These are phyloP conservation scores for Sesamia inferens DNA, from an alignment of 2,888 invertebrate species.

Conservation along the genomic window DNA sequence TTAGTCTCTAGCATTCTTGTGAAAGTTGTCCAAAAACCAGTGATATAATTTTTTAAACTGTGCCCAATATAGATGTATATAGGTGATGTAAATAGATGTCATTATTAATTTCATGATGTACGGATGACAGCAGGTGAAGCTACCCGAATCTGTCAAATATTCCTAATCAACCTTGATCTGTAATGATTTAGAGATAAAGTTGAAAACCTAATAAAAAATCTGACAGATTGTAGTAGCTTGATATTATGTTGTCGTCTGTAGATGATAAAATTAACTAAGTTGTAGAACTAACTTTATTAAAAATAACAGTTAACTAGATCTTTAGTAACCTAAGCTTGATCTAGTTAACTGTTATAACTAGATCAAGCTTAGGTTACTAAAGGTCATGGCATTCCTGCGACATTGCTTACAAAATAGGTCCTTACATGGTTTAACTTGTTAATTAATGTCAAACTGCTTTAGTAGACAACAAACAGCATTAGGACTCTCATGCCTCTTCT, in stretches of 20 bases:
- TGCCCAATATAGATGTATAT: not conserved
- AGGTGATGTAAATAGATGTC: too few species aligned
- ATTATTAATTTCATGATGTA: not conserved
- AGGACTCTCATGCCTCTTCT: not conserved
- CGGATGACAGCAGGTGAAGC: too few species aligned
- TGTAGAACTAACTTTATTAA: not conserved
- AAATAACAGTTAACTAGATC: conserved; percentile 18
- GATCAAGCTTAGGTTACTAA: conserved; percentile 18
- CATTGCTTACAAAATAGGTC: conserved; percentile 10
- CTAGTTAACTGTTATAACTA: too few species aligned
- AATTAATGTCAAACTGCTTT: conserved; percentile 10
- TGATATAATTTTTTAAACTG: not conserved
- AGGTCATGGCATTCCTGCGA: conserved; percentile 39
- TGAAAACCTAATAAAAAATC: too few species aligned
- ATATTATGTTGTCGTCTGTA: too few species aligned
- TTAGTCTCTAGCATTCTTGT: not conserved
- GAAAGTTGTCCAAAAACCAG: not conserved
- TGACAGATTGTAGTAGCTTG: too few species aligned
- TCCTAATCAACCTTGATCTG: too few species aligned
- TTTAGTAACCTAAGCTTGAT: too few species aligned
- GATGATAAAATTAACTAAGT: too few species aligned
- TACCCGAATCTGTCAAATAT: too few species aligned
- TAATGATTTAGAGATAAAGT: too few species aligned
- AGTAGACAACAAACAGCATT: not conserved
- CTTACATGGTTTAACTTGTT: conserved; percentile 3